Evolutionary conservation across 1,140 invertebrate species (phyloP).

Genomic region (Trissolcus basalis): DNA sequence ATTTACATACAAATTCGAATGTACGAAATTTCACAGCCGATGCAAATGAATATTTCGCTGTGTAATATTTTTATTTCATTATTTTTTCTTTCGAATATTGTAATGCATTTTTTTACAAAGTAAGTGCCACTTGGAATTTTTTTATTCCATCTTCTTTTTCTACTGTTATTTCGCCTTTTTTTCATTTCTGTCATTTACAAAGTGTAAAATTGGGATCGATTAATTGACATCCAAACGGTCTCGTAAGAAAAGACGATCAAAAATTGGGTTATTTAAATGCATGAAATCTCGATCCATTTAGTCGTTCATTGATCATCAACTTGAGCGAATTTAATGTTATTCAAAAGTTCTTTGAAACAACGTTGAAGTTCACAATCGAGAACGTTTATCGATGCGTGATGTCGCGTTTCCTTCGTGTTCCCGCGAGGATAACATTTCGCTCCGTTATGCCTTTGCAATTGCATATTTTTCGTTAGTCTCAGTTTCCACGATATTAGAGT

Average conservation of each 20-base stretch:
- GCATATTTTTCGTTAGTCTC: constrained; percentile 28
- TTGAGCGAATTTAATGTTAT: constrained; percentile 12
- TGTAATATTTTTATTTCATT: too few species aligned
- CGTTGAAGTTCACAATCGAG: constrained; percentile 5
- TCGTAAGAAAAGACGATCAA: neutral
- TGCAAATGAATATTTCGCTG: too few species aligned
- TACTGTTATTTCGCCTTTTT: too few species aligned
- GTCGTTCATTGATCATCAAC: constrained; percentile 9
- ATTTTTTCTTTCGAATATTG: too few species aligned
- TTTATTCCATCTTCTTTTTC: too few species aligned
- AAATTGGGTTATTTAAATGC: constrained; percentile 1
- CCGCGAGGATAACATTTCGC: constrained; percentile 14
- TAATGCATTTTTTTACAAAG: too few species aligned
- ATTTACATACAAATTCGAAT: neutral
- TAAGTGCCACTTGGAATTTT: too few species aligned
- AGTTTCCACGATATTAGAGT: constrained; percentile 25
- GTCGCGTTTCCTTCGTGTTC: constrained; percentile 26
- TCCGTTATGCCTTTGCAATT: constrained; percentile 11
- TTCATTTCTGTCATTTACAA: too few species aligned
- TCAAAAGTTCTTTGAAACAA: constrained; percentile 21
- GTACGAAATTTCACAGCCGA: too few species aligned
- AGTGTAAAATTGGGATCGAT: neutral
- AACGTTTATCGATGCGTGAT: constrained; percentile 23
- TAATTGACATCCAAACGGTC: neutral
- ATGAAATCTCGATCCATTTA: constrained; percentile 5